These are phyloP conservation scores for Sciurus vulgaris DNA, from an alignment of 2,797 vertebrate species.

Conservation along the genomic window DNA sequence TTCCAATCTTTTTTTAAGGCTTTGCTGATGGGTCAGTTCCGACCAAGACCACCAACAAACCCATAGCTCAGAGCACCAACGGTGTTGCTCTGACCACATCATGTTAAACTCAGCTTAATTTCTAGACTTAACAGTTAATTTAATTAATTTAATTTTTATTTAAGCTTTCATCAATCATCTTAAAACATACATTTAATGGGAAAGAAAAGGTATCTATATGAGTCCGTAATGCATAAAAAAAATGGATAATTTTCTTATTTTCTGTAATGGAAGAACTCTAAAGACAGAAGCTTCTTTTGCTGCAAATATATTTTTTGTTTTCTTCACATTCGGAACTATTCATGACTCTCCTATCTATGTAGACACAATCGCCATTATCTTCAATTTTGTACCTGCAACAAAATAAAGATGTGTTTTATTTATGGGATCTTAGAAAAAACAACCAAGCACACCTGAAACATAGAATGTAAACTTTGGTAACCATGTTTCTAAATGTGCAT, in stretches of 20 bases:
- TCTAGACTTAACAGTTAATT: background rate
- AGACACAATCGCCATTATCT: conserved; percentile 34
- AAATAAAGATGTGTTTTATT: conserved; percentile 48
- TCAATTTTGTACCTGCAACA: conserved; percentile 37
- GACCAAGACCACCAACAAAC: background rate
- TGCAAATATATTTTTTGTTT: conserved; percentile 25
- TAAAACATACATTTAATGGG: background rate
- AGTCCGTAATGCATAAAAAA: background rate
- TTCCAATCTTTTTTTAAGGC: background rate
- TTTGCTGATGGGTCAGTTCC: background rate
- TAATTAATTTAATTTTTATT: background rate
- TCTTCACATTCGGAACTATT: background rate
- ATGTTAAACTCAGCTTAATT: background rate
- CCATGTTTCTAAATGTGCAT: background rate
- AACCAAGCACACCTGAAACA: background rate
- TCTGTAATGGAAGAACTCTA: background rate
- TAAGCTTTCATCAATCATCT: background rate
- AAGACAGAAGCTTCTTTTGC: background rate
- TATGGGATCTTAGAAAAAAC: background rate
- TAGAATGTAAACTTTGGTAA: background rate
- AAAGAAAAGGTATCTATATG: background rate
- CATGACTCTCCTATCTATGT: background rate
- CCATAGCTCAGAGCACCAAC: background rate
- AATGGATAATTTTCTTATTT: background rate
- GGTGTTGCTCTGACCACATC: background rate